Evolutionary conservation across 2,113 vertebrate genomes (phyloP).

Genomic region (Upupa epops): DNA sequence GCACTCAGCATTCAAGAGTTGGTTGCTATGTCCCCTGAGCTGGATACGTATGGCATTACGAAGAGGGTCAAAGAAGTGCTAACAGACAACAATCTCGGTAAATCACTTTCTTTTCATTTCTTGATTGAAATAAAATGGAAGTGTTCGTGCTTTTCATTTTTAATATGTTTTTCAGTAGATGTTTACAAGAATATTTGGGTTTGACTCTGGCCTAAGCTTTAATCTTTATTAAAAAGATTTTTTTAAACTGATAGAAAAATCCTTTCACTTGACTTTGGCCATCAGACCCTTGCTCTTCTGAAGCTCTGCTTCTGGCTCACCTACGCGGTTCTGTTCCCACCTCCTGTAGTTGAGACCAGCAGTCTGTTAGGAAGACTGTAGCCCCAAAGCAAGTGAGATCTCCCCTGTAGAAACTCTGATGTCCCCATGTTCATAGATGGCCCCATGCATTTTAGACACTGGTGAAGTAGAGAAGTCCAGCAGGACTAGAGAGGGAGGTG

Average conservation of each 20-base stretch:
- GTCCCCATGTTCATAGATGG: background rate
- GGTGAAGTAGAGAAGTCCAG: background rate
- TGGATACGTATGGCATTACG: slow-evolving; percentile 94
- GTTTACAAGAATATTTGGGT: background rate
- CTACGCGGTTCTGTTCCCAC: background rate
- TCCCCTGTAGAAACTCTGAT: background rate
- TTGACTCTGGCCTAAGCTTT: background rate
- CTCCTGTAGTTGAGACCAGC: background rate
- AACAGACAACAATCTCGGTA: slow-evolving; percentile 96
- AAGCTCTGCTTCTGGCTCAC: background rate
- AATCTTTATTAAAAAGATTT: background rate
- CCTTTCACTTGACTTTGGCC: background rate
- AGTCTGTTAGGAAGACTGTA: background rate
- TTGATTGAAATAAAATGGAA: background rate
- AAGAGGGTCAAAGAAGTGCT: slow-evolving; percentile 97
- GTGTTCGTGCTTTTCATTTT: background rate
- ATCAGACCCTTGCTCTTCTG: background rate
- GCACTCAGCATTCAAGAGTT: slow-evolving; percentile 92
- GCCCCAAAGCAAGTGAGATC: background rate
- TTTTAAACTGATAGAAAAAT: background rate
- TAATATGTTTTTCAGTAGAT: background rate
- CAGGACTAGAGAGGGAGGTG: background rate
- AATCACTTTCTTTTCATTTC: slow-evolving; percentile 24
- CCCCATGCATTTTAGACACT: background rate
- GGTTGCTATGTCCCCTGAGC: slow-evolving; percentile 92